Evolutionary conservation across 2,888 invertebrate genomes (phyloP).

Genomic region (Stenotaenia linearis): DNA sequence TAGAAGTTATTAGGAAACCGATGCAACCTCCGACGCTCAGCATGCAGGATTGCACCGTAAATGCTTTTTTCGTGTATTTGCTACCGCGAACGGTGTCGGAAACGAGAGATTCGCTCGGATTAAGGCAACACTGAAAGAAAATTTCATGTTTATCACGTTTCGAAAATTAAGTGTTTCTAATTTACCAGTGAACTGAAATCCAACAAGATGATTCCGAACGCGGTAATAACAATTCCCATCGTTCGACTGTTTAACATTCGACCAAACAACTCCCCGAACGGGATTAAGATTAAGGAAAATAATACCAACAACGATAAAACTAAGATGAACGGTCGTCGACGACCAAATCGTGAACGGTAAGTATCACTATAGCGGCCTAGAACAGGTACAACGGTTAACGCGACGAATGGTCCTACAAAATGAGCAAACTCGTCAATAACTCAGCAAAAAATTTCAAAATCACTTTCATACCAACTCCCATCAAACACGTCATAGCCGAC

Average conservation of each 20-base stretch:
- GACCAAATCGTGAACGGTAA: conserved; percentile 46
- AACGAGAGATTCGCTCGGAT: conserved; percentile 44
- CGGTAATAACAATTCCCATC: conserved; percentile 38
- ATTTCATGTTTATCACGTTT: background rate
- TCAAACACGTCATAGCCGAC: conserved; percentile 48
- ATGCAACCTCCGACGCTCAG: conserved; percentile 43
- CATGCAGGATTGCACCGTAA: conserved; percentile 43
- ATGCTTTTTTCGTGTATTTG: conserved; percentile 40
- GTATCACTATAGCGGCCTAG: conserved; percentile 49
- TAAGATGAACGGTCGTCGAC: conserved; percentile 50
- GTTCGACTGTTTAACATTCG: background rate
- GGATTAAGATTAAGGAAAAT: conserved; percentile 47
- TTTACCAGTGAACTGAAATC: conserved; percentile 39
- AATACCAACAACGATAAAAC: conserved; percentile 46
- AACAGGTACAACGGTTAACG: conserved; percentile 48
- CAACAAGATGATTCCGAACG: conserved; percentile 41
- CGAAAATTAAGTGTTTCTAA: background rate
- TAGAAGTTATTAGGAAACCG: conserved; percentile 43
- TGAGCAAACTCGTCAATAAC: background rate
- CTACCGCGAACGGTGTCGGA: conserved; percentile 41
- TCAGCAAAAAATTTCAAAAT: background rate
- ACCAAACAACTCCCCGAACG: conserved; percentile 43
- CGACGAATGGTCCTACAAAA: conserved; percentile 44
- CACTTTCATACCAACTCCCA: conserved; percentile 46
- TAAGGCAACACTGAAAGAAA: conserved; percentile 42